A percentile compares a stretch with the other conserved stretches of the same genome.
These are phyloP conservation scores for Dolichomitus sp. DNA, from an alignment of 2,888 invertebrate species.

Conservation along the genomic window DNA sequence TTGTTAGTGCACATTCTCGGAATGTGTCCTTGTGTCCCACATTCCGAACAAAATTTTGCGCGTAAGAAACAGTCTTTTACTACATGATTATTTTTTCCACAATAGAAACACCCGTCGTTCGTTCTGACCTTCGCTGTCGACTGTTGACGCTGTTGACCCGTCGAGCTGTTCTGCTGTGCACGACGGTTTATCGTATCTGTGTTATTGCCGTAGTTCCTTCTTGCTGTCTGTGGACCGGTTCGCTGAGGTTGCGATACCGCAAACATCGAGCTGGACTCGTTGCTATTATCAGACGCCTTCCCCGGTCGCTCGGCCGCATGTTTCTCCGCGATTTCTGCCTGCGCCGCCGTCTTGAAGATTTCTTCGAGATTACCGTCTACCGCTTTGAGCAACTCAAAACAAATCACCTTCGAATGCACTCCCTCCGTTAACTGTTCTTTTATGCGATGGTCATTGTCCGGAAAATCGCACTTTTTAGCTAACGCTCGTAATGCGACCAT, in stretches of 20 bases:
- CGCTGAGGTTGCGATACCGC: neutral
- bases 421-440: conserved; percentile 12
- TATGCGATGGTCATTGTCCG: conserved; percentile 22
- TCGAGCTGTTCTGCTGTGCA: neutral
- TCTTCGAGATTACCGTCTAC: conserved; percentile 13
- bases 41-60: conserved; percentile 1
- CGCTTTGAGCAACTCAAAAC: conserved; percentile 17
- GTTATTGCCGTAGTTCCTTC: neutral
- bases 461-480: conserved; percentile 31
- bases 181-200: neutral
- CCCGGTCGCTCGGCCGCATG: conserved; percentile 10
- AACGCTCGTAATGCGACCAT: conserved; percentile 4
- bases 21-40: conserved; percentile 13
- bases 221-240: neutral
- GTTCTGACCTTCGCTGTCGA: neutral
- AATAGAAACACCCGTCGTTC: conserved; percentile 10
- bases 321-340: conserved; percentile 22
- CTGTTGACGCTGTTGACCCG: neutral
- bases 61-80: no score
- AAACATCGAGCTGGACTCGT: neutral
- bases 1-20: conserved; percentile 9
- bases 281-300: conserved; percentile 1
- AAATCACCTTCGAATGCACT: conserved; percentile 11
- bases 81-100: conserved; percentile 21
- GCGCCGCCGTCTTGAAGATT: conserved; percentile 3